A percentile compares a stretch with the other conserved stretches of the same genome.
These are phyloP conservation scores for Tachysurus fulvidraco DNA, from an alignment of 2,113 vertebrate genomes.

Conservation along the genomic window DNA sequence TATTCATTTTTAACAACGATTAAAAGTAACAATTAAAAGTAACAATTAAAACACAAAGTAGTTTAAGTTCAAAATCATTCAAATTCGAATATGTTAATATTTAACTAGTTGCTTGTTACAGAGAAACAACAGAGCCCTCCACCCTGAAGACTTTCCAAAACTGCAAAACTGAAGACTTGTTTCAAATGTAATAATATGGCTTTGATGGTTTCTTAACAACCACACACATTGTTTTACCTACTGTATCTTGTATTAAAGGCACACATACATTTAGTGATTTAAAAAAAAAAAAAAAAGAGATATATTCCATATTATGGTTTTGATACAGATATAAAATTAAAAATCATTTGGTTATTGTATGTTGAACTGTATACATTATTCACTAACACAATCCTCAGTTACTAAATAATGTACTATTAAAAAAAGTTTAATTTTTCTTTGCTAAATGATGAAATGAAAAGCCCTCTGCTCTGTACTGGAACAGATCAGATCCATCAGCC, in stretches of 20 bases:
- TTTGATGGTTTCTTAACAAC: not conserved
- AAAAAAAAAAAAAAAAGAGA: not conserved
- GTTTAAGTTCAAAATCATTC: not conserved
- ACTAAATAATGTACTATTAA: not conserved
- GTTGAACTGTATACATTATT: not conserved
- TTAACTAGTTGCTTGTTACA: too few relatives aligned
- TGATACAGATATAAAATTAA: not conserved
- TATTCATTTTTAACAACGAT: not conserved
- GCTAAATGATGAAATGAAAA: not conserved
- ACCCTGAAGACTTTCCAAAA: too few relatives aligned
- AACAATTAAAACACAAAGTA: too few relatives aligned
- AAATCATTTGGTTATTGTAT: not conserved
- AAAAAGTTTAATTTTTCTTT: not conserved
- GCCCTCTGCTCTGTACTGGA: not conserved
- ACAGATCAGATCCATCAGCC: not conserved
- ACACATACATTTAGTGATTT: not conserved
- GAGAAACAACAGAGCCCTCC: too few relatives aligned
- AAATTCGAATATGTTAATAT: not conserved
- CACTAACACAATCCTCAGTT: not conserved
- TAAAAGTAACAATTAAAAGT: too few relatives aligned
- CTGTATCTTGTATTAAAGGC: not conserved
- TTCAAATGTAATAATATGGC: not conserved
- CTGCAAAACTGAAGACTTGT: not conserved
- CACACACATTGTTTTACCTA: not conserved
- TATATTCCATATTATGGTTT: not conserved